phyloP scores from a whole-genome alignment of 2,888 invertebrate genomes.

The Tipula confusa region DNA sequence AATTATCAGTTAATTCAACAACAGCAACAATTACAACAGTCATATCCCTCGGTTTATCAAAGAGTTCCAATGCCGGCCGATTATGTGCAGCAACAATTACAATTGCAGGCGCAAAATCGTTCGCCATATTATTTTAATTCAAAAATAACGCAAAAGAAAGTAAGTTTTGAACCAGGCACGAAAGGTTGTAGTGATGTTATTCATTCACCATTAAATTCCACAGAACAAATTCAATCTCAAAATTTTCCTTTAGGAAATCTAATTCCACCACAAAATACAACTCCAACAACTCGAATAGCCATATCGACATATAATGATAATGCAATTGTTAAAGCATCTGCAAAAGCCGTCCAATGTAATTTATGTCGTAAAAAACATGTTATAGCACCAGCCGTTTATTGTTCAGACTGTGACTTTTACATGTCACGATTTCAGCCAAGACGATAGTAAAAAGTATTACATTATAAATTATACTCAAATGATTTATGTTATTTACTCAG shows the following conservation, averaged over 20 bases:
- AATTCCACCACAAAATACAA: conserved; percentile 40
- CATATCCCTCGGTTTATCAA: conserved; percentile 53
- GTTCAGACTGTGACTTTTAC: conserved; percentile 88
- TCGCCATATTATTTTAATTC: conserved; percentile 62
- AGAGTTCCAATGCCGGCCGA: conserved; percentile 56
- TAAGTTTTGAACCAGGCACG: conserved; percentile 69
- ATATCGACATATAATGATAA: conserved; percentile 41
- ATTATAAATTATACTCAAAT: not conserved
- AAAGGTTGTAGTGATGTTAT: conserved; percentile 59
- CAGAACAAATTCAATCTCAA: conserved; percentile 39
- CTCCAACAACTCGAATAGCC: conserved; percentile 49
- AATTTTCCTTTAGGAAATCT: conserved; percentile 30
- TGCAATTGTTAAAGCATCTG: conserved; percentile 50
- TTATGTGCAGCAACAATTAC: conserved; percentile 26
- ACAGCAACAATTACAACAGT: conserved; percentile 31
- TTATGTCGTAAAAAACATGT: conserved; percentile 83
- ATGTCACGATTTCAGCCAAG: conserved; percentile 77
- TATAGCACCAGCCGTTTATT: conserved; percentile 73
- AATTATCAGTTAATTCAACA: conserved; percentile 34
- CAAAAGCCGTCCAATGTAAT: conserved; percentile 69
- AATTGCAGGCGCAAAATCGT: conserved; percentile 44
- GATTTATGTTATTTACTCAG: not conserved
- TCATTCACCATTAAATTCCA: not conserved
- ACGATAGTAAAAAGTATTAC: conserved; percentile 40
- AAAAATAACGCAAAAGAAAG: conserved; percentile 59